Evolutionary conservation across 2,113 vertebrate species (phyloP).

Genomic region (Plectropomus leopardus): DNA sequence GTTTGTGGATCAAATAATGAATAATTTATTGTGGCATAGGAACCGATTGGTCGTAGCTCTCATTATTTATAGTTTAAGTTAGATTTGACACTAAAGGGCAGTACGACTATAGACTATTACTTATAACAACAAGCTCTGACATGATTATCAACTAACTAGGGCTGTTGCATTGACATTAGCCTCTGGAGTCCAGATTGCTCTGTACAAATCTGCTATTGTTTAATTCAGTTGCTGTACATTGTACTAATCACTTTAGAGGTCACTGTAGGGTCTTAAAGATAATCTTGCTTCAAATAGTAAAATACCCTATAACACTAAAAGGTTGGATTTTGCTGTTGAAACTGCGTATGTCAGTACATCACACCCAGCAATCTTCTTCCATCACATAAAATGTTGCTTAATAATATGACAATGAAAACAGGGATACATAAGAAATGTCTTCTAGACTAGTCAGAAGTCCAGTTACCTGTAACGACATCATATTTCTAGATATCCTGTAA

Average conservation of each 20-base stretch:
- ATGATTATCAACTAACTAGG: not conserved
- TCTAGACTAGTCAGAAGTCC: not conserved
- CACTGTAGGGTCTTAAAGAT: not conserved
- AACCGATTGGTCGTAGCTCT: not conserved
- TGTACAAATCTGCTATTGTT: not conserved
- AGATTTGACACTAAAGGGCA: not conserved
- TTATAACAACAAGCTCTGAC: not conserved
- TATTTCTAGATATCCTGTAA: not conserved
- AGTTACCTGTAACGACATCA: not conserved
- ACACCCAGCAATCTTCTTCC: not conserved
- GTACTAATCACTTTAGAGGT: not conserved
- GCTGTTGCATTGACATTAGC: not conserved
- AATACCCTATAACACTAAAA: not conserved
- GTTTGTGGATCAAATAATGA: not conserved
- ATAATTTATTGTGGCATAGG: not conserved
- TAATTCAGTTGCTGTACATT: not conserved
- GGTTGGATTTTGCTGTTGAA: not conserved
- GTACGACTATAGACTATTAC: too few relatives aligned
- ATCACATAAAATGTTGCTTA: not conserved
- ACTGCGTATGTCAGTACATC: not conserved
- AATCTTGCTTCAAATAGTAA: not conserved
- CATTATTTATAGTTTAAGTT: not conserved
- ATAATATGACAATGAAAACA: not conserved
- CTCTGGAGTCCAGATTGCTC: not conserved
- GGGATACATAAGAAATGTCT: not conserved